Conservation (phyloP, 2,888 invertebrate species). For the Pollenia labialis region DNA sequence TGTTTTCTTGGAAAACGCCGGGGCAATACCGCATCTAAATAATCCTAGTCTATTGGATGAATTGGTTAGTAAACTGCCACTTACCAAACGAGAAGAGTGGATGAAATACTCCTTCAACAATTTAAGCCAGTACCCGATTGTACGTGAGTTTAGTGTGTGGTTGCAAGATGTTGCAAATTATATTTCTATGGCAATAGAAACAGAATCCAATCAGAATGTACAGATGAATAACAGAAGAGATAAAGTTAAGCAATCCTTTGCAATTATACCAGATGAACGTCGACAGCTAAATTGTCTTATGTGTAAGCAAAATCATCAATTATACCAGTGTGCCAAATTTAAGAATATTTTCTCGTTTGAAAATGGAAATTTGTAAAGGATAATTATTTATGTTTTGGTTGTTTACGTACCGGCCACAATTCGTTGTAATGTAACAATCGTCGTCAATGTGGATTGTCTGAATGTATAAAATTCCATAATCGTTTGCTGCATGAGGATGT, state of each 20-base stretch:
- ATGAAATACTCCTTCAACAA: slow-evolving; percentile 21
- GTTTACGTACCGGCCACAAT: slow-evolving; percentile 25
- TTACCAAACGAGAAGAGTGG: slow-evolving; percentile 52
- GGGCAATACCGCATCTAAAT: slow-evolving; percentile 48
- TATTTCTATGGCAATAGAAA: slow-evolving; percentile 23
- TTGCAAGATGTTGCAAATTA: slow-evolving; percentile 41
- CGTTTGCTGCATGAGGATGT: slow-evolving; percentile 18
- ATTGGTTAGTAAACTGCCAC: slow-evolving; percentile 38
- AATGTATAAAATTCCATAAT: slow-evolving; percentile 42
- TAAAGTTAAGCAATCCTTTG: slow-evolving; percentile 28
- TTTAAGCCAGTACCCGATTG: slow-evolving; percentile 35
- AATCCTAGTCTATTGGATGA: slow-evolving; percentile 59
- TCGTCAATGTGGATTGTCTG: slow-evolving; percentile 37
- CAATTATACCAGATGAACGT: slow-evolving; percentile 14
- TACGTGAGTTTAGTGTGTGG: slow-evolving; percentile 51
- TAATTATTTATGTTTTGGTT: slow-evolving; percentile 39
- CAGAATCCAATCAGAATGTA: background rate
- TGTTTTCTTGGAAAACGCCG: slow-evolving; percentile 61
- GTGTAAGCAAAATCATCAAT: slow-evolving; percentile 20
- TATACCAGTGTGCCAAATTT: slow-evolving; percentile 37
- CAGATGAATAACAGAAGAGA: background rate
- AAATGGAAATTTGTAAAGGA: slow-evolving; percentile 36
- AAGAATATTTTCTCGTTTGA: slow-evolving; percentile 3
- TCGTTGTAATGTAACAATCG: slow-evolving; percentile 24
- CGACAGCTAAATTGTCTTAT: slow-evolving; percentile 3